Evolutionary conservation across 2,113 vertebrate genomes (phyloP).

Genomic region (Thermophis baileyi): DNA sequence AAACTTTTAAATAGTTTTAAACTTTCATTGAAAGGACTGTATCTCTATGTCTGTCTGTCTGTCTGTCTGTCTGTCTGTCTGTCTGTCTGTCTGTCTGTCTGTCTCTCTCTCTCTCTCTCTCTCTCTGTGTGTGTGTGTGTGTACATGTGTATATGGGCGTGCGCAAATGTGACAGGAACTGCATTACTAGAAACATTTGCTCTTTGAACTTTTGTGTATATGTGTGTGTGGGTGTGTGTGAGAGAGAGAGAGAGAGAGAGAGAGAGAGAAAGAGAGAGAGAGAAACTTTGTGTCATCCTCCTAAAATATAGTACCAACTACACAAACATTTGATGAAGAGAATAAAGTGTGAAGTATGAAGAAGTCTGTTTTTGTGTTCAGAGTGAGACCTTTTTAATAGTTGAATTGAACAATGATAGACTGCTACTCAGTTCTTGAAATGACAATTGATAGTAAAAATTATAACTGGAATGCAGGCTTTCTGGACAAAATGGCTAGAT

Average conservation of each 20-base stretch:
- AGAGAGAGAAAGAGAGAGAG: not conserved
- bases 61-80: too few species aligned
- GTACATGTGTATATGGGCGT: not conserved
- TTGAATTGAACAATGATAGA: not conserved
- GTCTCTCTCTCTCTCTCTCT: too few species aligned
- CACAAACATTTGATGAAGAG: not conserved
- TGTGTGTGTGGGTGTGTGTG: too few species aligned
- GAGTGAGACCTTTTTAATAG: not conserved
- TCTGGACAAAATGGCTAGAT: not conserved
- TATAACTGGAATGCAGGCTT: not conserved
- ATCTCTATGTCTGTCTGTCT: not conserved
- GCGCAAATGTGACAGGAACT: too few species aligned
- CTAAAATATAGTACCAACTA: not conserved
- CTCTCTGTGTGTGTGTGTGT: too few species aligned
- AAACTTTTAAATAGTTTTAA: not conserved
- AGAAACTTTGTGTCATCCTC: not conserved
- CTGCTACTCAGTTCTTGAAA: not conserved
- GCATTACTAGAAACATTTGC: too few species aligned
- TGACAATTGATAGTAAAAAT: not conserved
- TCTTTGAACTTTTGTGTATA: too few species aligned
- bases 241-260: too few species aligned
- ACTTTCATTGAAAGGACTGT: not conserved
- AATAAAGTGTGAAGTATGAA: not conserved
- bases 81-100: too few species aligned
- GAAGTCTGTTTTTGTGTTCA: not conserved